Evolutionary conservation across 2,113 vertebrate genomes (phyloP), one percentile per base, ranked within the genome.

Genomic region (Lota lota): DNA sequence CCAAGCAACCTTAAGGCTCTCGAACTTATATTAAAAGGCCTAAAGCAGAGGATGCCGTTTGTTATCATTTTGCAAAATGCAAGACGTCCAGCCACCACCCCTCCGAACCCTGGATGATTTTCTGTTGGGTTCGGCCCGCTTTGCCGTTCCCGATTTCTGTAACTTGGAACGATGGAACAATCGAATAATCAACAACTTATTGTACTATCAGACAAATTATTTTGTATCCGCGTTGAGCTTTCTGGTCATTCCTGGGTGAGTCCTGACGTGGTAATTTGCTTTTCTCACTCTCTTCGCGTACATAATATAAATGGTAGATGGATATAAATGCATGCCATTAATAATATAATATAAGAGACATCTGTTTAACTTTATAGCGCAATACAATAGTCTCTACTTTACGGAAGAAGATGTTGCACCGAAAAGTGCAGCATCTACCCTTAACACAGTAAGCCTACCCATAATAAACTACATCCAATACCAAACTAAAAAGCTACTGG

Each of bases 141-240:
- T 87, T 67, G 78, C 85, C 3, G 54, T 67, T 8, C 85, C 85
- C 6, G 83, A 87, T 1, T 47, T 86, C 24, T 83, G 84, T 2
- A 69, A 89, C 67, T 28, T 79, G 70, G 81, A 85, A 68, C 84
- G 87, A 59, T 89, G 85, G 85, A 87, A 89, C 80, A 77, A 85
- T 81, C 82, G 85, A 54, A 65, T 86, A 68, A 83, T 89, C 36
- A 89, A 89, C 78, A 89, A 89, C 81, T 77, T 89, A 33, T 74
- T 89, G 11, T 87, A 89, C 63, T 87, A 87, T 70, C 87, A 89
- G 81, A 89, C 73, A 73, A 89, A 89, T 20, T 89, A 87, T n/a
- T 61, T 87, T 16, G 17, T 81, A 70, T 68, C 33, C 8, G 83
- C 56, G 11, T 22, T 80, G 54, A 20, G 20, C 54, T 21, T 83